These are phyloP conservation scores for Drymodes brunneopygia DNA, from an alignment of 2,113 vertebrate genomes.

Conservation along the genomic window DNA sequence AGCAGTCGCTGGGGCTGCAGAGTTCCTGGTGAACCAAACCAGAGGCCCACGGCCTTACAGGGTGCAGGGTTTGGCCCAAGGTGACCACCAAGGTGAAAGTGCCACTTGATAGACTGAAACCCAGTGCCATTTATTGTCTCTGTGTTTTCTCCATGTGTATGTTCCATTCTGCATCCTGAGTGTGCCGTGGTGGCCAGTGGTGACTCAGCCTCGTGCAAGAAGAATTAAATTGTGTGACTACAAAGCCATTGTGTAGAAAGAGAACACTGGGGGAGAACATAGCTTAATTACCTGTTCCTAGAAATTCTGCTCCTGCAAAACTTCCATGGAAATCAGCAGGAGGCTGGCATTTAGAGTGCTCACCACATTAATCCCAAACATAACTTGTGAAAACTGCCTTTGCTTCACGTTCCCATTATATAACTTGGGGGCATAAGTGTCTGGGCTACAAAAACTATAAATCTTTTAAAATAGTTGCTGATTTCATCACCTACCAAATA, in stretches of 20 bases:
- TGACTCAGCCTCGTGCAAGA: background rate
- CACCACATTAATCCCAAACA: background rate
- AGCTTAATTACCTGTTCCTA: background rate
- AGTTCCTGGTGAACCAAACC: background rate
- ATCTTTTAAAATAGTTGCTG: conserved; percentile 35
- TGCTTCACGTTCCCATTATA: background rate
- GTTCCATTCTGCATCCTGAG: background rate
- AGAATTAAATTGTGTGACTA: background rate
- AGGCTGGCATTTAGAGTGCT: background rate
- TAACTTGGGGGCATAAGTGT: background rate
- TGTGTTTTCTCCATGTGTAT: accelerated
- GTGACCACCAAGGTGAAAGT: background rate
- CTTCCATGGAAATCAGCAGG: background rate
- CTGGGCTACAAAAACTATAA: conserved; percentile 11
- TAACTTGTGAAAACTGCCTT: conserved; percentile 3
- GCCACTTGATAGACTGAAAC: background rate
- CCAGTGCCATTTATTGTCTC: accelerated
- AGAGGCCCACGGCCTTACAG: background rate
- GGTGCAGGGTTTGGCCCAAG: background rate
- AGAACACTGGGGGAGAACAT: background rate
- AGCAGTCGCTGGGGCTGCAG: background rate
- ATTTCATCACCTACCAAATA: conserved; percentile 38
- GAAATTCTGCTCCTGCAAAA: background rate
- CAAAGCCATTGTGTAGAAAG: background rate
- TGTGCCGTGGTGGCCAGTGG: background rate